phyloP scores from a whole-genome alignment of 53 echinoderm and acorn worm genomes.

The Crossaster papposus region DNA sequence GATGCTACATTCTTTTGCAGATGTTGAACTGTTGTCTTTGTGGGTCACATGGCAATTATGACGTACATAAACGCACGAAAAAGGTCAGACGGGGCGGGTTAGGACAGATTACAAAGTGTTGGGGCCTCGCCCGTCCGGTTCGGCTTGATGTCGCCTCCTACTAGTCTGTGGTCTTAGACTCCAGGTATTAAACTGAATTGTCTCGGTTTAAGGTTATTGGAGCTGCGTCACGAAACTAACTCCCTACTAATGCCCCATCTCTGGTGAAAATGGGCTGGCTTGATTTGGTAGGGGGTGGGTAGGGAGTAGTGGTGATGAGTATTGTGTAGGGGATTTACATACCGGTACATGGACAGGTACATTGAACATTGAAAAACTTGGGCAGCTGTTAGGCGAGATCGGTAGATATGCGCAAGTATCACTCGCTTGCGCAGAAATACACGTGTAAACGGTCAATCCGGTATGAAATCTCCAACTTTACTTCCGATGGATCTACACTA shows the following conservation, averaged over 20 bases:
- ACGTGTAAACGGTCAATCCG: background rate
- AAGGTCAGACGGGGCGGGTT: slow-evolving; percentile 19
- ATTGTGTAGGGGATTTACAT: background rate
- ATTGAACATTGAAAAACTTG: background rate
- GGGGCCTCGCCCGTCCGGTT: slow-evolving; percentile 38
- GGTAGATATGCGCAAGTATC: background rate
- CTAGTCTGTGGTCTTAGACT: slow-evolving; percentile 6
- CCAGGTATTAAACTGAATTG: slow-evolving; percentile 57
- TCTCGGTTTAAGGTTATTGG: slow-evolving; percentile 25
- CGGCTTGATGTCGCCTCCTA: background rate
- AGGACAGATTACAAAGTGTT: slow-evolving; percentile 33
- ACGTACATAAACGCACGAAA: background rate
- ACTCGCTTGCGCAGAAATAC: background rate
- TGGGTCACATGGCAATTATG: background rate
- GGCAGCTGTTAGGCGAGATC: background rate
- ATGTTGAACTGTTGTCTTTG: background rate
- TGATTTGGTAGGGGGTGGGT: background rate
- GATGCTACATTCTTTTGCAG: too few species aligned
- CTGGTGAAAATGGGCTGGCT: background rate
- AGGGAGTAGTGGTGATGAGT: too few species aligned
- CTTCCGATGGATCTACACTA: too few species aligned
- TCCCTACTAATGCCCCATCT: background rate
- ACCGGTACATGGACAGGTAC: slow-evolving; percentile 24
- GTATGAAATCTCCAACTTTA: too few species aligned
- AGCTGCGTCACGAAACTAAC: background rate